These are phyloP conservation scores for Notodonta dromedarius DNA, from an alignment of 2,888 invertebrate species.

Conservation along the genomic window DNA sequence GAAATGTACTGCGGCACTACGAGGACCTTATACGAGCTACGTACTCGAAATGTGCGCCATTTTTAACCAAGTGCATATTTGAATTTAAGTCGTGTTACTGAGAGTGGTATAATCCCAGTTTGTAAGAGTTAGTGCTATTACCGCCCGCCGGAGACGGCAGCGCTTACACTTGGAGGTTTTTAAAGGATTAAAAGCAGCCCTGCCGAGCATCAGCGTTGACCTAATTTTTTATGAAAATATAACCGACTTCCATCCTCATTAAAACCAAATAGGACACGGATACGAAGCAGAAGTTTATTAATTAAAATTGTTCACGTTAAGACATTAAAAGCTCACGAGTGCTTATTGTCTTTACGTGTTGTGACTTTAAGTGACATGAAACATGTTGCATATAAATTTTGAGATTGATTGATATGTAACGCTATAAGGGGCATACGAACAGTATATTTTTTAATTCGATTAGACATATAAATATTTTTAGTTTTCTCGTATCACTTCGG, in stretches of 20 bases:
- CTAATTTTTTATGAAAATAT: constrained; percentile 28
- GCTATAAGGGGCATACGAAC: too few species aligned
- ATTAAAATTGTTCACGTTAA: constrained; percentile 15
- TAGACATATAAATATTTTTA: too few species aligned
- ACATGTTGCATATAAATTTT: not conserved
- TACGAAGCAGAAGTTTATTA: constrained; percentile 11
- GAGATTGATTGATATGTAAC: not conserved
- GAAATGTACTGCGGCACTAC: constrained; percentile 9
- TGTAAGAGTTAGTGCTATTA: constrained; percentile 70
- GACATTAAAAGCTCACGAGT: constrained; percentile 1
- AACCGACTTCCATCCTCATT: constrained; percentile 13
- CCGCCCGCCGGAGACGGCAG: constrained; percentile 53
- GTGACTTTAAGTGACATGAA: not conserved
- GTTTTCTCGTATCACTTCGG: too few species aligned
- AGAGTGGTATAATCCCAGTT: constrained; percentile 66
- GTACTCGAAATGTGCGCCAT: constrained; percentile 47
- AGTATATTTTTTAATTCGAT: too few species aligned
- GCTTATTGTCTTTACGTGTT: constrained; percentile 9
- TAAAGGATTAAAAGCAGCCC: constrained; percentile 58
- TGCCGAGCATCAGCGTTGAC: constrained; percentile 40
- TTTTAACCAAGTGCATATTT: constrained; percentile 63
- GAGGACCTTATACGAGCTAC: constrained; percentile 30
- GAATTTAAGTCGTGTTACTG: constrained; percentile 63
- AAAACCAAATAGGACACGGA: constrained; percentile 10
- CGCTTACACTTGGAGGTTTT: constrained; percentile 56